These are phyloP conservation scores for Euzetes globulus DNA, from an alignment of 2,888 invertebrate species.

Conservation along the genomic window DNA sequence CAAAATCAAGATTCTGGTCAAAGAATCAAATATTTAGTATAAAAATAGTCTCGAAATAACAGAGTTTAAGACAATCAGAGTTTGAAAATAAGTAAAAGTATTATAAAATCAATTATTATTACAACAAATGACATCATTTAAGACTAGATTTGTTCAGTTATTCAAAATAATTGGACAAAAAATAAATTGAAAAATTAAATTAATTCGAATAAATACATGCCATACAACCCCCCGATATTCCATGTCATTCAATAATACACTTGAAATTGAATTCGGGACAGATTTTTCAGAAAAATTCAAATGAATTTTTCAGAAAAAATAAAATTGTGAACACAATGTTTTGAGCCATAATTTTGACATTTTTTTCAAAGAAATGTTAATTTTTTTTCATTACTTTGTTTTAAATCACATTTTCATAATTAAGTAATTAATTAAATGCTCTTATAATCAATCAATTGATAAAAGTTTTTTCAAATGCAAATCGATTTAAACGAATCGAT, in stretches of 20 bases:
- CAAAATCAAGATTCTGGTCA: neutral
- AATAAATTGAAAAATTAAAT: neutral
- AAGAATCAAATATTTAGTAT: too few relatives aligned
- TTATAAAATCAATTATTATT: neutral
- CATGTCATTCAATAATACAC: neutral
- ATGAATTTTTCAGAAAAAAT: neutral
- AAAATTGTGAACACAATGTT: neutral
- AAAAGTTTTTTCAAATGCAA: too few relatives aligned
- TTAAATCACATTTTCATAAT: too few relatives aligned
- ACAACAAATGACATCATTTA: constrained; percentile 2
- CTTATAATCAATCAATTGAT: too few relatives aligned
- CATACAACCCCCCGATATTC: neutral
- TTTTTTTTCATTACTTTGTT: too few relatives aligned
- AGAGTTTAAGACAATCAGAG: neutral
- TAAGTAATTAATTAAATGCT: too few relatives aligned
- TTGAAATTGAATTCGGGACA: neutral
- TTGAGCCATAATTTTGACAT: neutral
- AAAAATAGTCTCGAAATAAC: too few relatives aligned
- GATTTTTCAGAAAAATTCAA: neutral
- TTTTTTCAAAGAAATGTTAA: too few relatives aligned
- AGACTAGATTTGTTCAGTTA: constrained; percentile 7
- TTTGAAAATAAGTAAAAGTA: neutral
- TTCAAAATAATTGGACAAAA: neutral
- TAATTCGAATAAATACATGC: constrained; percentile 6
- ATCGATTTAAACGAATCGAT: too few relatives aligned